Conservation (phyloP, 1,140 invertebrate genomes). For the Sycophila sp. region DNA sequence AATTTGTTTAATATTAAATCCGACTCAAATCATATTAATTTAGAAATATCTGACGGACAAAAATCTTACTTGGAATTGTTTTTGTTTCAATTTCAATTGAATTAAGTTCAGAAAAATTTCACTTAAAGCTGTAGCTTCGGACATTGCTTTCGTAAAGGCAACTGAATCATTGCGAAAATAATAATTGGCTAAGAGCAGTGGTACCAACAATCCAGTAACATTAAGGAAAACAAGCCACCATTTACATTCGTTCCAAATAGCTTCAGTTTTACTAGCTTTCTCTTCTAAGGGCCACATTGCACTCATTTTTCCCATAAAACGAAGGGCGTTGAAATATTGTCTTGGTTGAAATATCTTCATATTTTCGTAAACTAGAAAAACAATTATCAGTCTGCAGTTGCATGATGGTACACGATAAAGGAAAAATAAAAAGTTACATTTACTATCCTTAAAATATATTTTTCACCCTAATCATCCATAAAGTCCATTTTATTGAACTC, state of each 20-base stretch:
- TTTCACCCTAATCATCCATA: too few species aligned
- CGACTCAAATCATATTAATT: too few species aligned
- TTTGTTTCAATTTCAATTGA: constrained; percentile 31
- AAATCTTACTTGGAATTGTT: constrained; percentile 40
- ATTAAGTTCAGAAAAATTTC: constrained; percentile 44
- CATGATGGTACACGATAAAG: not conserved
- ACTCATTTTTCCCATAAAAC: not conserved
- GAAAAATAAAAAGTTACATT: not conserved
- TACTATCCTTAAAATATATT: too few species aligned
- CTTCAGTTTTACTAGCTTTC: not conserved
- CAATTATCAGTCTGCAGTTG: not conserved
- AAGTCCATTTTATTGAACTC: too few species aligned
- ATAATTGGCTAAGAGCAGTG: constrained; percentile 36
- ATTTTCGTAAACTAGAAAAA: not conserved
- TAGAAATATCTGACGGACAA: not conserved
- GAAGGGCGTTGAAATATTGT: not conserved
- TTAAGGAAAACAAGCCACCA: constrained; percentile 22
- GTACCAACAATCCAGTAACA: constrained; percentile 26
- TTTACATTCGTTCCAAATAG: not conserved
- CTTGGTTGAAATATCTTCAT: not conserved
- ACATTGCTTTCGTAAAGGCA: constrained; percentile 40
- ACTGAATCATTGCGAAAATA: constrained; percentile 31
- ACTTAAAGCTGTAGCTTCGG: constrained; percentile 39
- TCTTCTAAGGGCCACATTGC: not conserved
- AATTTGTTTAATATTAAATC: too few species aligned